Evolutionary conservation across 2,888 invertebrate species (phyloP), one percentile per base, ranked within the genome.

Genomic region (Periphyllus acericola): DNA sequence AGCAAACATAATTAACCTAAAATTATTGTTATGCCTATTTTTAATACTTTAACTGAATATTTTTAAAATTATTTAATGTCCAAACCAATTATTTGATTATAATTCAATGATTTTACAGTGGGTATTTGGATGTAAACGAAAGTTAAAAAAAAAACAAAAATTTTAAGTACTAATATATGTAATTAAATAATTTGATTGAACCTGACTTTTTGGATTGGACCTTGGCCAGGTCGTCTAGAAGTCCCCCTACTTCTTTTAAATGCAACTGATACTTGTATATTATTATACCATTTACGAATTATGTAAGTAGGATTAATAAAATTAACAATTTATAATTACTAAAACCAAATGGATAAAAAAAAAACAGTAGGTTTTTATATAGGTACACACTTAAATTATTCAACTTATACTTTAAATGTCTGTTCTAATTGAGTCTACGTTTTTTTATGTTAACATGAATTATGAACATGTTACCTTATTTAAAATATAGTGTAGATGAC

Each of bases 401-500:
- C 21, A 60, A 25, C 21, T 46, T 14, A 46, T 60, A 60, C 25
- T 25, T 60, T 9, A 52, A 17, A 52, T 52, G 1, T 66, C 3
- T 5, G 17, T 74, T 36, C 36, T 36, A 36, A 36, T 66, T 36
- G n/a, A 66, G 36, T 66, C 36, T 40, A 25, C 21, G 29, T 40
- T 34, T 40, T 36, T 19, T 29, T 46, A 17, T 76, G 66, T n/a
- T 84, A 60, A 52, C 46, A 34, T 19, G 52, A 52, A 85, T 52
- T 40, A 68, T n/a, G 66, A 68, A 78, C 46, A 75, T 11, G 21
- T 74, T 83, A 83, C 75, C 83, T 78, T 68, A 85, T 78, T 85
- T 76, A 89, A 88, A 83, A 88, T 86, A 86, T 86, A 29, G 79
- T 55, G 72, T 80, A 71, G 86, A 80, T 86, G 87, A 87, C 87